Evolutionary conservation across 2,113 vertebrate genomes (phyloP).

Genomic region (Emydocephalus ijimae): DNA sequence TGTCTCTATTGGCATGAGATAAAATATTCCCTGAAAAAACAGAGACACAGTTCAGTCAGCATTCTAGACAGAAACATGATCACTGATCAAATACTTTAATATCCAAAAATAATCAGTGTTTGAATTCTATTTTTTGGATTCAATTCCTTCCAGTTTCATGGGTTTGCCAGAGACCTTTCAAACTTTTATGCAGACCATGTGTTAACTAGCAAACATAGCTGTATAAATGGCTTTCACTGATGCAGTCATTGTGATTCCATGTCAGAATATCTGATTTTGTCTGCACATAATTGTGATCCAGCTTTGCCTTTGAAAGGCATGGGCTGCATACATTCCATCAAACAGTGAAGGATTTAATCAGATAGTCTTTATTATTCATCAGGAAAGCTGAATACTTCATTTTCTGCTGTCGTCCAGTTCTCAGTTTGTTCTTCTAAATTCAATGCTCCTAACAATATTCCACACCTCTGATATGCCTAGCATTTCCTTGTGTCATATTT

Average conservation of each 20-base stretch:
- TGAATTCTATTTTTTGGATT: slow-evolving; percentile 51
- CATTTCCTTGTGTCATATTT: not conserved
- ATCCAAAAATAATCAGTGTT: slow-evolving; percentile 49
- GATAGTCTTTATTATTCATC: not conserved
- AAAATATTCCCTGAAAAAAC: slow-evolving; percentile 55
- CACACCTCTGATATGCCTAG: not conserved
- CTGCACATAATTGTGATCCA: slow-evolving; percentile 31
- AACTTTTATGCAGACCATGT: slow-evolving; percentile 49
- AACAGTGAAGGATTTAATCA: not conserved
- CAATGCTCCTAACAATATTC: not conserved
- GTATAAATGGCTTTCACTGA: slow-evolving; percentile 30
- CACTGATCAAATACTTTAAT: slow-evolving; percentile 58
- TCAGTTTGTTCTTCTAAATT: not conserved
- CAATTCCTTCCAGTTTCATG: slow-evolving; percentile 43
- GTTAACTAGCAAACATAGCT: slow-evolving; percentile 47
- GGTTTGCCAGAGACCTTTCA: slow-evolving; percentile 53
- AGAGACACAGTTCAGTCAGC: slow-evolving; percentile 34
- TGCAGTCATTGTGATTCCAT: slow-evolving; percentile 24
- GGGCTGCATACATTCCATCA: slow-evolving; percentile 1
- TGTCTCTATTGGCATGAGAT: slow-evolving; percentile 46
- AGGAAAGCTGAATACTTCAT: not conserved
- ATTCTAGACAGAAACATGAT: slow-evolving; percentile 41
- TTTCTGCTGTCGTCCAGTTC: not conserved
- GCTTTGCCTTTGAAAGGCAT: slow-evolving; percentile 28
- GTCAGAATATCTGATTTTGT: slow-evolving; percentile 1